Evolutionary conservation across 2,888 invertebrate genomes (phyloP).

Genomic region (Bhutanitis thaidina): DNA sequence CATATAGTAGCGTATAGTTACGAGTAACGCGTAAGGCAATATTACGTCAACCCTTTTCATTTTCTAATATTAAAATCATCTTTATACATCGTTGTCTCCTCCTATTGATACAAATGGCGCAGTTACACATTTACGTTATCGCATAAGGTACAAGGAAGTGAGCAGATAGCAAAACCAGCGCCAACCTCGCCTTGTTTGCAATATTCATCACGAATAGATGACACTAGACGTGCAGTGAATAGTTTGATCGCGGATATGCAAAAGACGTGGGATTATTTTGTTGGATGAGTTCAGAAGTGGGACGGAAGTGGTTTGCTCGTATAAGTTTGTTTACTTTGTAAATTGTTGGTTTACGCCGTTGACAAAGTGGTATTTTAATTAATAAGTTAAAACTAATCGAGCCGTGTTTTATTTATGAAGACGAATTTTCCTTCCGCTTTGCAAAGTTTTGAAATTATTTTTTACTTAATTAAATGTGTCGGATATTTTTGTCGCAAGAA

Average conservation of each 20-base stretch:
- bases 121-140: not conserved
- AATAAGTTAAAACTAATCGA: too few species aligned
- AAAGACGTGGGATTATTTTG: not conserved
- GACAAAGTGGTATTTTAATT: too few species aligned
- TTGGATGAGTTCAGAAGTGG: not conserved
- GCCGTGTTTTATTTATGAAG: too few species aligned
- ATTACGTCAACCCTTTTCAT: too few species aligned
- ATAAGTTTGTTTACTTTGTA: not conserved
- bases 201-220: constrained; percentile 1
- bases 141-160: constrained; percentile 5
- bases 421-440: too few species aligned
- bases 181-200: constrained; percentile 10
- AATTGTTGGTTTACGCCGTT: too few species aligned
- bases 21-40: too few species aligned
- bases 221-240: constrained; percentile 2
- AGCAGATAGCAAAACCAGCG: not conserved
- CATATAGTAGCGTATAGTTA: too few species aligned
- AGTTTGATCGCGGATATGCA: constrained; percentile 4
- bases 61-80: too few species aligned
- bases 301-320: not conserved
- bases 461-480: too few species aligned
- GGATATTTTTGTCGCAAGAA: too few species aligned
- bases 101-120: not conserved
- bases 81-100: not conserved
- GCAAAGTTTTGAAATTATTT: not conserved